Evolutionary conservation across 2,888 invertebrate species (phyloP).

Genomic region (Siphlonurus alternatus): DNA sequence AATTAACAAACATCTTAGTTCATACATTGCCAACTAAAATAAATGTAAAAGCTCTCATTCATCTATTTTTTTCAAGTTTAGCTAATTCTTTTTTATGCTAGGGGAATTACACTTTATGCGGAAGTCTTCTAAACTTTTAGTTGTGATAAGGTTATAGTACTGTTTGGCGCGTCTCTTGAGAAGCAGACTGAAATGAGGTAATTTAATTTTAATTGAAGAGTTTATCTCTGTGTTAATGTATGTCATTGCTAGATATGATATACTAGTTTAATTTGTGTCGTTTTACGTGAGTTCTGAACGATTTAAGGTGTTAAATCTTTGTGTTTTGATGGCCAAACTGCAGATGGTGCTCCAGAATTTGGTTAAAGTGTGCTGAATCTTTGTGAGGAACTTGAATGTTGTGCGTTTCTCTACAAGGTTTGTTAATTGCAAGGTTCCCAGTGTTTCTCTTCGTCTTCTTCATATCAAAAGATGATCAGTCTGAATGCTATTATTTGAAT

Average conservation of each 20-base stretch:
- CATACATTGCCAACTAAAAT: no score
- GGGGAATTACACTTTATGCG: no score
- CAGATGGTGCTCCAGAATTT: background rate
- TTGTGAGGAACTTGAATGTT: background rate
- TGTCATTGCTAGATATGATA: background rate
- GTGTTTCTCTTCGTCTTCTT: no score
- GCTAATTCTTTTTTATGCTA: no score
- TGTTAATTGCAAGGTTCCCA: no score
- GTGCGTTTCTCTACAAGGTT: no score
- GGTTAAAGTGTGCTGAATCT: background rate
- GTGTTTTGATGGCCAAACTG: background rate
- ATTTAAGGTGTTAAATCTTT: background rate
- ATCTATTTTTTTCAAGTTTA: no score
- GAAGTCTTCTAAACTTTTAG: background rate
- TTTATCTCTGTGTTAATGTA: background rate
- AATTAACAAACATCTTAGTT: no score
- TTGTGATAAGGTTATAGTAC: background rate
- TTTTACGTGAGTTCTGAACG: background rate
- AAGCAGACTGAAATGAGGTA: background rate
- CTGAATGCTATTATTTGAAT: slow-evolving; percentile 8
- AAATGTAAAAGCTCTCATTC: no score
- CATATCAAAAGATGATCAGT: no score
- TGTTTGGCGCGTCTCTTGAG: background rate
- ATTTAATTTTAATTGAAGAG: background rate
- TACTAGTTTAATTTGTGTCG: background rate